Evolutionary conservation across 1,140 invertebrate genomes (phyloP).

Genomic region (Adelges cooleyi): DNA sequence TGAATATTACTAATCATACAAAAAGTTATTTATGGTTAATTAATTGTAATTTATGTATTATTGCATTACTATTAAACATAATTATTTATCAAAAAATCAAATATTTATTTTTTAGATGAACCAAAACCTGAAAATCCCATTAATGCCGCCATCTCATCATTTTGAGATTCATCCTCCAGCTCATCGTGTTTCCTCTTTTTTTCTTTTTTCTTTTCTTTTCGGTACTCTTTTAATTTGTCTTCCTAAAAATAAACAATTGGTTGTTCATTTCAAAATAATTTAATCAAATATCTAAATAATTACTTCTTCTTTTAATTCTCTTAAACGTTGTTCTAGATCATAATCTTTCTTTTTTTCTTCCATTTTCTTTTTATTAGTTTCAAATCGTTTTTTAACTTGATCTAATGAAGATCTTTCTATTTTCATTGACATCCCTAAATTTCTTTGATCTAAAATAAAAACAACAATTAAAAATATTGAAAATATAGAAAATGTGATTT

Average conservation of each 20-base stretch:
- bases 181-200: conserved; percentile 73
- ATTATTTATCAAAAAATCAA: conserved; percentile 17
- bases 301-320: conserved; percentile 88
- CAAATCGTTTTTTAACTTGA: conserved; percentile 90
- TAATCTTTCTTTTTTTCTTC: conserved; percentile 96
- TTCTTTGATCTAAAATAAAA: conserved; percentile 68
- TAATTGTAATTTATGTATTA: conserved; percentile 12
- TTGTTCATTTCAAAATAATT: conserved; percentile 18
- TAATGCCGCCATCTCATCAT: conserved; percentile 79
- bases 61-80: conserved; percentile 13
- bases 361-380: conserved; percentile 83
- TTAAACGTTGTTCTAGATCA: conserved; percentile 78
- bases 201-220: conserved; percentile 80
- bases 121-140: conserved; percentile 98
- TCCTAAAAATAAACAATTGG: conserved; percentile 47
- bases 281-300: conserved; percentile 15
- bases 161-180: conserved; percentile 49
- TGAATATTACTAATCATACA: too few relatives aligned
- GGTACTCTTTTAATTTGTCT: conserved; percentile 84
- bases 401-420: conserved; percentile 90
- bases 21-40: too few relatives aligned
- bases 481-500: neutral
- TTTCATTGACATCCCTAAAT: conserved; percentile 99
- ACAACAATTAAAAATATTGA: conserved; percentile 33
- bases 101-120: conserved; percentile 61